Evolutionary conservation across 2,888 invertebrate species (phyloP).

Genomic region (Zygaena filipendulae): DNA sequence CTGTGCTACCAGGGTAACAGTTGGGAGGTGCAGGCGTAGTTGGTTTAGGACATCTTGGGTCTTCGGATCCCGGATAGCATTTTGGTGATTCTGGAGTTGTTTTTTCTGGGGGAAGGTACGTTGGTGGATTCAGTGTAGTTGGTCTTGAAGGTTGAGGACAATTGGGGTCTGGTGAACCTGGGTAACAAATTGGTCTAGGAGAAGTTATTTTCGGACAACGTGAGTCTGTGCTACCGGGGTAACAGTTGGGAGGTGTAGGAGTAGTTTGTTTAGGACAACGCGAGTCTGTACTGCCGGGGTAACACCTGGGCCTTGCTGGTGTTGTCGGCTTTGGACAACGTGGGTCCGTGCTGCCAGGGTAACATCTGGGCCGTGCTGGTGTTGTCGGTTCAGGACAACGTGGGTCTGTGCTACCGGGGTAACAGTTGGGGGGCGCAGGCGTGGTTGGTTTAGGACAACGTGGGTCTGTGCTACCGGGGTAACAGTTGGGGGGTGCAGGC

Average conservation of each 20-base stretch:
- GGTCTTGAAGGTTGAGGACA: constrained; percentile 19
- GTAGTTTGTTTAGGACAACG: constrained; percentile 20
- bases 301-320: constrained; percentile 18
- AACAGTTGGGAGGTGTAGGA: constrained; percentile 20
- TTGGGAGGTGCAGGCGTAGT: constrained; percentile 12
- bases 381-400: constrained; percentile 12
- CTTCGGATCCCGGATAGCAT: constrained; percentile 22
- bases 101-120: constrained; percentile 11
- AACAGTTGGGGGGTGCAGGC: constrained; percentile 13
- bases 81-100: constrained; percentile 10
- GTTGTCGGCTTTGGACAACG: constrained; percentile 16
- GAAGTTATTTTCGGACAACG: constrained; percentile 26
- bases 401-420: constrained; percentile 13
- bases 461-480: constrained; percentile 9
- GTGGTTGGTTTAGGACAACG: constrained; percentile 14
- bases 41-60: constrained; percentile 20
- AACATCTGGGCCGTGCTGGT: constrained; percentile 10
- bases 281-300: constrained; percentile 20
- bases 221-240: constrained; percentile 36
- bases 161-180: constrained; percentile 19
- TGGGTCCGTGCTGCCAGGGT: constrained; percentile 15
- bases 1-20: constrained; percentile 24
- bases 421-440: constrained; percentile 9
- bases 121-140: constrained; percentile 7
- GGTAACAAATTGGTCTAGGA: constrained; percentile 18